Evolutionary conservation across 2,888 invertebrate genomes (phyloP).

Genomic region (Zaprionus obscuricornis): DNA sequence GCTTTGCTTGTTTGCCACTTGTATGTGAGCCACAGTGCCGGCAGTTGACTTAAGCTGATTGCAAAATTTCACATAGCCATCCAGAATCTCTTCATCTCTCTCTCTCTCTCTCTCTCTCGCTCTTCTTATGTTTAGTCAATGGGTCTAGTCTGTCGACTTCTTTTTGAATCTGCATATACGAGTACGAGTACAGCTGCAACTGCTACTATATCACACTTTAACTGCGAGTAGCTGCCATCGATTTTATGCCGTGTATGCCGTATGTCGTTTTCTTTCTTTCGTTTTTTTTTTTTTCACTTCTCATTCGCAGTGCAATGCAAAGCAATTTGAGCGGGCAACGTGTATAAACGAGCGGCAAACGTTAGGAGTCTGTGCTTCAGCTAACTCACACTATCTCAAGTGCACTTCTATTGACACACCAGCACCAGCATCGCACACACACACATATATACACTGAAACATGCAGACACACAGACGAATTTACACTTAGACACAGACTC

Average conservation of each 20-base stretch:
- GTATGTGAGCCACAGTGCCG: constrained; percentile 4
- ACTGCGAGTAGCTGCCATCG: constrained; percentile 42
- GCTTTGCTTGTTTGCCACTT: constrained; percentile 8
- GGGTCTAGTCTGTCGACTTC: constrained; percentile 12
- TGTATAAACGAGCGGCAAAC: constrained; percentile 38
- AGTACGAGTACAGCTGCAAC: too few species aligned
- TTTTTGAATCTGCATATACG: constrained; percentile 23
- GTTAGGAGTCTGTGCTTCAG: constrained; percentile 8
- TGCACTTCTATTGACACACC: constrained; percentile 4
- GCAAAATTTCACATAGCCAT: constrained; percentile 37
- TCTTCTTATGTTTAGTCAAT: background rate
- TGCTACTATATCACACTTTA: constrained; percentile 31
- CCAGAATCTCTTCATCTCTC: constrained; percentile 5
- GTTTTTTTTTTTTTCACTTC: constrained; percentile 23
- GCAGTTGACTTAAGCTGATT: constrained; percentile 64
- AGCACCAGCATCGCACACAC: background rate
- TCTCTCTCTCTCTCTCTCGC: constrained; percentile 11
- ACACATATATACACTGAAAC: background rate
- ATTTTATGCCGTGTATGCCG: constrained; percentile 49
- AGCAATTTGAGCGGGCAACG: constrained; percentile 48
- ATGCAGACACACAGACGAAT: constrained; percentile 36
- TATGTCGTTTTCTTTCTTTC: background rate
- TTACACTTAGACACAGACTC: constrained; percentile 6
- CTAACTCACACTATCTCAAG: constrained; percentile 16
- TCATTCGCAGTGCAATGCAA: too few species aligned